Percentiles rank a stretch among this genome's conserved stretches.
Evolutionary conservation across 2,113 vertebrate genomes (phyloP).

Genomic region (Oreochromis spilurus): DNA sequence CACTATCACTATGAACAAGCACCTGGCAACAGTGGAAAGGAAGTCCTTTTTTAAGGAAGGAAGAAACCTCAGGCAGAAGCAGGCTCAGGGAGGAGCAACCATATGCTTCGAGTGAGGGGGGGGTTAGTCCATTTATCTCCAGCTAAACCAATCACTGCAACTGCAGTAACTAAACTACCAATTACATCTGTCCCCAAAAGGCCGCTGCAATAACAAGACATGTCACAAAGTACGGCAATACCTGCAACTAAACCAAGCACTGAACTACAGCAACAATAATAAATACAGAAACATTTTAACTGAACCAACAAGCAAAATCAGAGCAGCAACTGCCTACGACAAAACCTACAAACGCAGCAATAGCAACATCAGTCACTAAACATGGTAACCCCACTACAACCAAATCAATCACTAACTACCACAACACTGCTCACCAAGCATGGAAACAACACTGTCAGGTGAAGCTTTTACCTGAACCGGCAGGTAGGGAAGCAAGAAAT

Average conservation of each 20-base stretch:
- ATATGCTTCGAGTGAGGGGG: background rate
- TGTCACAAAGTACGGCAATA: background rate
- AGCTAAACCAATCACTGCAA: background rate
- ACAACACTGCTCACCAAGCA: background rate
- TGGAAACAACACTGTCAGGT: background rate
- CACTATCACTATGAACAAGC: background rate
- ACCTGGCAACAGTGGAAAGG: background rate
- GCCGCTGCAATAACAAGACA: background rate
- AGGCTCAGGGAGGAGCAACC: background rate
- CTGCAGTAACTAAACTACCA: background rate
- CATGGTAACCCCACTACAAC: background rate
- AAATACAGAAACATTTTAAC: background rate
- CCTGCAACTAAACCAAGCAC: background rate
- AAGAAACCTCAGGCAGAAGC: background rate
- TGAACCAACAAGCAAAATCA: background rate
- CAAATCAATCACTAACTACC: background rate
- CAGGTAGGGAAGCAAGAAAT: background rate
- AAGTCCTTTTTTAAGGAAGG: background rate
- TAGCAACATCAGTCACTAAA: background rate
- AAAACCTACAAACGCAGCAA: background rate
- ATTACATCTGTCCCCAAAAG: background rate
- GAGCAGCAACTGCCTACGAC: rapidly evolving
- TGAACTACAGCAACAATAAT: background rate
- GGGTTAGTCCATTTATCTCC: background rate
- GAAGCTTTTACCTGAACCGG: background rate